Base-by-base conservation (phyloP, 2,888 invertebrate genomes). In the Pharmacophagus antenor region DNA sequence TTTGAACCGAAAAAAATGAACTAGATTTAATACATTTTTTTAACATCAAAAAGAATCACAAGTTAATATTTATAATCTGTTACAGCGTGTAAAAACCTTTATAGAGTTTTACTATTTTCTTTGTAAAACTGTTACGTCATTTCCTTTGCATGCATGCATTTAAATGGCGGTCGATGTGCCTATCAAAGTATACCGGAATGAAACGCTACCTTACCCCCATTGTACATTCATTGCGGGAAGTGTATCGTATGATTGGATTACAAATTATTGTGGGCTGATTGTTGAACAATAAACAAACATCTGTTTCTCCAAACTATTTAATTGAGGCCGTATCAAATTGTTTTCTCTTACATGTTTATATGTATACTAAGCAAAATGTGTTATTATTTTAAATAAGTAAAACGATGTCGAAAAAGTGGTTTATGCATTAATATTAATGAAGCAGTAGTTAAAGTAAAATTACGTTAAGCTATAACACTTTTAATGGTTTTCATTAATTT, bases 231-330 rank as follows among this genome's bases (percentile, higher is more conserved):
- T 18, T 44, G 42, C 18, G 10, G 42, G 17, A 48, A 22, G 55
- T 48, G 37, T 56, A 48, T 41, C 6, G 37, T 22, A 56, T 56
- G 55, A 47, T 56, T 22, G 22, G 47, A 56, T 56, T 48, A 56
- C 23, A 47, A 22, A 48, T 2, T 23, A 23, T 21, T 17, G 22
- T 48, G 2, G 1, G 37, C 31, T 22, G 22, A 55, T 56, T 1
- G 55, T 22, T 37, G 47, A 48, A 56, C 55, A 55, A 31, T 27
- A 37, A 31, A 48, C 55, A 44, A 44, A 18, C 42, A 2, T 44
- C 7, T n/a, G 8, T 0, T 44, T 44, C 8, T 44, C 18, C 4
- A 6, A 20, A 44, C 1, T 15, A n/a, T 12, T 12, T 41, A 15
- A 4, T 5, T 37, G n/a, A 37, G n/a, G 2, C 37, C n/a, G 2